Percentiles rank a stretch among this genome's conserved stretches.
These are phyloP conservation scores for Platycercus adscitus DNA, from an alignment of 2,113 vertebrate species.

Conservation along the genomic window DNA sequence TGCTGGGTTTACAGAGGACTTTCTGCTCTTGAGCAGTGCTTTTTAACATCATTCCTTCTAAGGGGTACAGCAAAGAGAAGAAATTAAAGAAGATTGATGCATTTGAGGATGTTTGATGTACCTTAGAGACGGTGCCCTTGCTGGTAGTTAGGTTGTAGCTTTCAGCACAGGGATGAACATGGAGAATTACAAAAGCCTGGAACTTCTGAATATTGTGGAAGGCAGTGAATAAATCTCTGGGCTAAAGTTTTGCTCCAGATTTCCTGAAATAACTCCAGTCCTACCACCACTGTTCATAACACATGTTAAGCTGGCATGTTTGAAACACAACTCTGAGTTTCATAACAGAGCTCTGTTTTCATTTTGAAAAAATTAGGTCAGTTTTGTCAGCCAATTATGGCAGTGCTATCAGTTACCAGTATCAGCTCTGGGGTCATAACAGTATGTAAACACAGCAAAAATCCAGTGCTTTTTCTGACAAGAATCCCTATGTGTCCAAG, in stretches of 20 bases:
- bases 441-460: not conserved
- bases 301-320: not conserved
- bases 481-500: not conserved
- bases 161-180: not conserved
- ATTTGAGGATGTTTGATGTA: not conserved
- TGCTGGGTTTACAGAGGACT: not conserved
- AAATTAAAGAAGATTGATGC: not conserved
- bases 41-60: not conserved
- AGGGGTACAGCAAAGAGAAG: not conserved
- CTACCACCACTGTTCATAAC: not conserved
- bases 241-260: not conserved
- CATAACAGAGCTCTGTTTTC: not conserved
- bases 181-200: not conserved
- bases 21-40: not conserved
- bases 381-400: not conserved
- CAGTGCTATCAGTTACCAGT: not conserved
- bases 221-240: not conserved
- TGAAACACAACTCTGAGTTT: not conserved
- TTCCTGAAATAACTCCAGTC: not conserved
- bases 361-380: not conserved
- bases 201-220: not conserved
- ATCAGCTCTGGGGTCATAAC: not conserved
- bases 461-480: not conserved
- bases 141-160: not conserved
- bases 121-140: not conserved